Evolutionary conservation across 1,140 invertebrate genomes (phyloP).

Genomic region (Scylla paramamosain): DNA sequence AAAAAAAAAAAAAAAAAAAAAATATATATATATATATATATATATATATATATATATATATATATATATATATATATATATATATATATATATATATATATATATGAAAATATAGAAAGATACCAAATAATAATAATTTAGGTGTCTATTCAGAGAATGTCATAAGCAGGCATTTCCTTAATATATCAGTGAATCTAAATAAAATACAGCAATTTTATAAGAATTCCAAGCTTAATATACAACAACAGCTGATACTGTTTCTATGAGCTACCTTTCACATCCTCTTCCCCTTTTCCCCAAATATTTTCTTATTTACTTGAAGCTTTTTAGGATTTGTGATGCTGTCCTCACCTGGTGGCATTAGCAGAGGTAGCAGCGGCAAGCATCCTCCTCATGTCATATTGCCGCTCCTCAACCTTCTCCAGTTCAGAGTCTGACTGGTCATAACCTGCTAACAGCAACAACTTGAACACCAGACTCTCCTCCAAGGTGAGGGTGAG

Average conservation of each 20-base stretch:
- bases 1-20: too few relatives aligned
- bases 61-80: conserved; percentile 29
- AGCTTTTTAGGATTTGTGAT: too few relatives aligned
- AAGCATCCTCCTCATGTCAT: conserved; percentile 86
- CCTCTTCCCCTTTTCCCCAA: too few relatives aligned
- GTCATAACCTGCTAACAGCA: conserved; percentile 85
- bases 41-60: not conserved
- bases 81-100: conserved; percentile 44
- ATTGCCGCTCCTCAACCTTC: conserved; percentile 87
- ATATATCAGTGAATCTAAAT: too few relatives aligned
- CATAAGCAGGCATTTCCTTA: too few relatives aligned
- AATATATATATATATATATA: conserved; percentile 23
- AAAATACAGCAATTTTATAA: too few relatives aligned
- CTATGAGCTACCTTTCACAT: too few relatives aligned
- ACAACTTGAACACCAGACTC: conserved; percentile 91
- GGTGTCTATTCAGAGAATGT: too few relatives aligned
- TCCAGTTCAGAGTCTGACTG: conserved; percentile 81
- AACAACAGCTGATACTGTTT: too few relatives aligned
- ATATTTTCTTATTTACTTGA: too few relatives aligned
- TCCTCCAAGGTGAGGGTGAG: conserved; percentile 93
- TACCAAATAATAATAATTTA: not conserved
- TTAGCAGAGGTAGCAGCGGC: conserved; percentile 90
- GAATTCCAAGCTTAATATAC: too few relatives aligned
- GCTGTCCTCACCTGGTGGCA: conserved; percentile 83
- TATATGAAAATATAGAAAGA: not conserved